A percentile compares a stretch with the other conserved stretches of the same genome.
Conservation (phyloP, 2,113 vertebrate genomes). For the Protobothrops mucrosquamatus region DNA sequence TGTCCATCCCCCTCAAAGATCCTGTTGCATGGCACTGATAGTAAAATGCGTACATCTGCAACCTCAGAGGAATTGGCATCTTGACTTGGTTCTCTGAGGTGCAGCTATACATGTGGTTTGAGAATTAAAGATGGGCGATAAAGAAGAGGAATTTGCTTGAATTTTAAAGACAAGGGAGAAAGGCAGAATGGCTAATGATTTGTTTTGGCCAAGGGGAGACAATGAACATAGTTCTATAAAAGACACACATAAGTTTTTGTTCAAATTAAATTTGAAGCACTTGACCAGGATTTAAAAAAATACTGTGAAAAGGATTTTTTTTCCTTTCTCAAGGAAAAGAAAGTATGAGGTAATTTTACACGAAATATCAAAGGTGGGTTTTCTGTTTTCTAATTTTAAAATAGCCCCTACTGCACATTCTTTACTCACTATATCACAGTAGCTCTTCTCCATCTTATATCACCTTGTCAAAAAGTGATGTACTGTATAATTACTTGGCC, state of each 20-base stretch:
- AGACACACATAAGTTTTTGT: neutral
- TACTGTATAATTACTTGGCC: neutral
- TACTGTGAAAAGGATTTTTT: neutral
- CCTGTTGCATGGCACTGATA: slow-evolving; percentile 46
- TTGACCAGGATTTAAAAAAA: neutral
- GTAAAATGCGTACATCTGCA: slow-evolving; percentile 28
- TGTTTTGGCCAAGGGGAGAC: neutral
- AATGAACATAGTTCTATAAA: neutral
- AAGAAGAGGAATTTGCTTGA: neutral
- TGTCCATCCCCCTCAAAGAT: slow-evolving; percentile 25
- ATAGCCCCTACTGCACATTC: neutral
- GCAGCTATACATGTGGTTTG: neutral
- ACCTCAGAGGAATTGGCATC: neutral
- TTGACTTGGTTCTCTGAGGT: slow-evolving; percentile 10
- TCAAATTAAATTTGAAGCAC: neutral
- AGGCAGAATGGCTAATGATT: slow-evolving; percentile 7
- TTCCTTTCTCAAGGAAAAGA: neutral
- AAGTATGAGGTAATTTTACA: neutral
- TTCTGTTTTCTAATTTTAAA: neutral
- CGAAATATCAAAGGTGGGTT: neutral
- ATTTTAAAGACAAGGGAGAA: neutral
- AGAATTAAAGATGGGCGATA: neutral
- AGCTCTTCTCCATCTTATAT: neutral
- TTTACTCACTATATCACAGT: neutral
- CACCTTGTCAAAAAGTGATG: neutral